Percentiles rank a stretch among this genome's conserved stretches.
Conservation (phyloP, 2,888 invertebrate genomes). For the Heliconius charithonia region DNA sequence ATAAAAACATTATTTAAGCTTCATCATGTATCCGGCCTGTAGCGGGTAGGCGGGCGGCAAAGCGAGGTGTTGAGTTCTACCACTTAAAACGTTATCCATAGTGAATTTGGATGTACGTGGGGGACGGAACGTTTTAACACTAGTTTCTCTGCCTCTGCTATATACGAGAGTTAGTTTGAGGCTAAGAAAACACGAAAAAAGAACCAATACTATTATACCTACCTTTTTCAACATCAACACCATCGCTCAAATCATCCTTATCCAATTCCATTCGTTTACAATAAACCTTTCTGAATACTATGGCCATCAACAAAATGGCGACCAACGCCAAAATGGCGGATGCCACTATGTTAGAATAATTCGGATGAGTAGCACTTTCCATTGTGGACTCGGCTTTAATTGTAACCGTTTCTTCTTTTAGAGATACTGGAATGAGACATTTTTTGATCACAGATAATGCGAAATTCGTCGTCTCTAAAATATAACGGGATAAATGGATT, state of each 20-base stretch:
- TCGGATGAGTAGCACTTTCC: constrained; percentile 56
- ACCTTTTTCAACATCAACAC: constrained; percentile 69
- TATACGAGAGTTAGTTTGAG: neutral
- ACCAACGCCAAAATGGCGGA: constrained; percentile 60
- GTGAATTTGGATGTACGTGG: neutral
- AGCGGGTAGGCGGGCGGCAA: neutral
- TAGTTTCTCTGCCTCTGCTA: neutral
- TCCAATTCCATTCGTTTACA: constrained; percentile 56
- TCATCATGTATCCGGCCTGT: too few relatives aligned
- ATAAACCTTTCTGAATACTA: constrained; percentile 62
- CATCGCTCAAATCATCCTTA: constrained; percentile 58
- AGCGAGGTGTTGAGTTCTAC: neutral
- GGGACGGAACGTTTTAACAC: neutral
- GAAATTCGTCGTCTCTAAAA: neutral
- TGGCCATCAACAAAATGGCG: constrained; percentile 60
- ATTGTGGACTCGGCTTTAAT: constrained; percentile 71
- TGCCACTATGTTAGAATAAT: constrained; percentile 62
- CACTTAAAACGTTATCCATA: neutral
- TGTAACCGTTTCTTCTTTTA: constrained; percentile 69
- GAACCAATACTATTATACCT: neutral
- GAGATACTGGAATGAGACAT: constrained; percentile 56
- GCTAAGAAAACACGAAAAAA: neutral
- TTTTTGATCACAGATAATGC: neutral
- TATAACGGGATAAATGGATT: too few relatives aligned
- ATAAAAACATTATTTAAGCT: too few relatives aligned